Percentiles rank a stretch among this genome's conserved stretches.
These are phyloP conservation scores for Cirrhinus mrigala DNA, from an alignment of 2,797 vertebrate species.

Conservation along the genomic window DNA sequence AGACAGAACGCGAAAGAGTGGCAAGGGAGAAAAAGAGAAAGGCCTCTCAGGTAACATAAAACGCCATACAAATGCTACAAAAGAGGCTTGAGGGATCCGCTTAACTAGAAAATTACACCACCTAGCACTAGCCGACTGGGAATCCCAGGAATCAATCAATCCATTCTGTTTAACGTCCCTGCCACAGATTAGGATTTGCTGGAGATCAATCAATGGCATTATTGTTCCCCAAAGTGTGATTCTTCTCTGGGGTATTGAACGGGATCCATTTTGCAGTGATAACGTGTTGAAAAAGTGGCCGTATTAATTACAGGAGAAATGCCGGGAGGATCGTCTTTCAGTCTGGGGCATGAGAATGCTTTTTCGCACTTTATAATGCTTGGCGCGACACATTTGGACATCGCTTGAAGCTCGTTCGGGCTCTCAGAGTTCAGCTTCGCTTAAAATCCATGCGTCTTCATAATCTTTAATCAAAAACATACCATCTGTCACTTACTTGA, in stretches of 20 bases:
- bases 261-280: slow-evolving; percentile 79
- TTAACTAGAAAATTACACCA: slow-evolving; percentile 79
- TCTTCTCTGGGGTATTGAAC: slow-evolving; percentile 75
- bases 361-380: slow-evolving; percentile 36
- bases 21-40: slow-evolving; percentile 66
- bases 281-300: slow-evolving; percentile 81
- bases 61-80: slow-evolving; percentile 85
- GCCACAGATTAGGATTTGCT: slow-evolving; percentile 79
- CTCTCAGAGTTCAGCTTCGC: neutral
- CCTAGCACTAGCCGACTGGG: slow-evolving; percentile 77
- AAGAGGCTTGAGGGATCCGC: slow-evolving; percentile 79
- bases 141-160: slow-evolving; percentile 81
- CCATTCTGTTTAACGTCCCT: slow-evolving; percentile 78
- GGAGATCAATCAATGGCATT: slow-evolving; percentile 88
- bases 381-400: slow-evolving; percentile 3
- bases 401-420: neutral
- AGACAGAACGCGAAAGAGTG: slow-evolving; percentile 38
- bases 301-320: slow-evolving; percentile 77
- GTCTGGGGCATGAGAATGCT: slow-evolving; percentile 39
- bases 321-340: slow-evolving; percentile 44
- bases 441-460: neutral
- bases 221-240: slow-evolving; percentile 86
- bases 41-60: slow-evolving; percentile 83
- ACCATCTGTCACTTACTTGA: neutral
- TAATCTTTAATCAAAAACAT: neutral